Percentiles rank a stretch among this genome's conserved stretches.
These are phyloP conservation scores for Drosophila azteca DNA, from an alignment of 1,140 invertebrate genomes.

Conservation along the genomic window DNA sequence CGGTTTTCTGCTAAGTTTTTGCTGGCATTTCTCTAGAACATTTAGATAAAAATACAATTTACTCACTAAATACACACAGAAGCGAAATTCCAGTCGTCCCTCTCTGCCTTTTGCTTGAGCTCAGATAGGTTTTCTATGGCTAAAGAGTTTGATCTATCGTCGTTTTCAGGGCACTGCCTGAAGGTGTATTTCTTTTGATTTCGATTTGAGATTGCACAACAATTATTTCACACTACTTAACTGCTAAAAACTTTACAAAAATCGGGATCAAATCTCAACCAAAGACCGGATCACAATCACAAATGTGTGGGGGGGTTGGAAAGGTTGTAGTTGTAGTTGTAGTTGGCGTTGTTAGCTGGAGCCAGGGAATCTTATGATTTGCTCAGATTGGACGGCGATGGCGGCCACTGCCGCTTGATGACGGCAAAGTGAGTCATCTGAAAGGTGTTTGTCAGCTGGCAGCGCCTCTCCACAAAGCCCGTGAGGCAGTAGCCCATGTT, in stretches of 20 bases:
- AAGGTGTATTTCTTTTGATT: constrained; percentile 30
- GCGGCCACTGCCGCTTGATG: constrained; percentile 87
- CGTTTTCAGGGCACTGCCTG: constrained; percentile 14
- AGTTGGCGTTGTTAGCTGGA: no score
- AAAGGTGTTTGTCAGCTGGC: constrained; percentile 89
- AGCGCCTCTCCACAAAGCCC: constrained; percentile 92
- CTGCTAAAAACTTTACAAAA: constrained; percentile 28
- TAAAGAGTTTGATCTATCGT: no score
- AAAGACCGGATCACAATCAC: constrained; percentile 55
- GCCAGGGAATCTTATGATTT: constrained; percentile 56
- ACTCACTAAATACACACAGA: constrained; percentile 60
- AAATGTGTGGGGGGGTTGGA: constrained; percentile 10
- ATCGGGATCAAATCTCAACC: constrained; percentile 23
- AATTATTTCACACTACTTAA: constrained; percentile 41
- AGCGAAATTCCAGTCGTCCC: constrained; percentile 20
- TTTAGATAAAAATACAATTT: constrained; percentile 72
- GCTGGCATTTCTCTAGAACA: constrained; percentile 42
- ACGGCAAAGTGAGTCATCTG: constrained; percentile 94
- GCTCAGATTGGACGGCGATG: constrained; percentile 64
- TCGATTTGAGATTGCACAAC: constrained; percentile 44
- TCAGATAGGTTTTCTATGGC: no score
- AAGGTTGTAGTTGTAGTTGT: no score
- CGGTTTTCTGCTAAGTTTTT: constrained; percentile 14
- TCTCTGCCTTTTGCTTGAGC: constrained; percentile 3
- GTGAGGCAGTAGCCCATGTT: constrained; percentile 95